A percentile compares a stretch with the other conserved stretches of the same genome.
Evolutionary conservation across 2,113 vertebrate species (phyloP).

Genomic region (Pomatorhinus ruficollis): DNA sequence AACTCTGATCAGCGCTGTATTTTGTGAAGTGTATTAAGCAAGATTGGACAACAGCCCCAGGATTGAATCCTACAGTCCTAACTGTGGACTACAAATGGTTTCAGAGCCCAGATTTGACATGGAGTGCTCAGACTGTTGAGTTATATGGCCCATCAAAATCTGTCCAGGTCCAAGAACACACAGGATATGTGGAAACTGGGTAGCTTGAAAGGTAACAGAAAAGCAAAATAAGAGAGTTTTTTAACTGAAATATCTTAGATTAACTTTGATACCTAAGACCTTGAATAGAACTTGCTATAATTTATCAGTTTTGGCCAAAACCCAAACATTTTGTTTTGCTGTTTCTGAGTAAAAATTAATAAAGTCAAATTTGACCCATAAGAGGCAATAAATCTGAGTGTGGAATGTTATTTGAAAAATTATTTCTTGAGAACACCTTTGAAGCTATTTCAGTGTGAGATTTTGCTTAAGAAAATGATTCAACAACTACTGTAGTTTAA

Average conservation of each 20-base stretch:
- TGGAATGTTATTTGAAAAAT: background rate
- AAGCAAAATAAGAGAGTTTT: background rate
- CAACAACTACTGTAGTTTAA: background rate
- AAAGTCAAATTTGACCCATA: background rate
- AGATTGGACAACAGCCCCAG: rapidly evolving
- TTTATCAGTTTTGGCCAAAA: background rate
- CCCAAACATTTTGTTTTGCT: background rate
- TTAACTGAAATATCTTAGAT: background rate
- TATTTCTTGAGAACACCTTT: background rate
- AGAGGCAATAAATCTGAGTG: background rate
- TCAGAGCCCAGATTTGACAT: background rate
- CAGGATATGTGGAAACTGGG: background rate
- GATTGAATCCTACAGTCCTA: background rate
- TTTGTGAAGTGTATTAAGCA: background rate
- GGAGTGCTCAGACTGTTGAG: background rate
- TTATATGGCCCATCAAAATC: background rate
- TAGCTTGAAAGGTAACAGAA: background rate
- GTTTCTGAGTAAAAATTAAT: background rate
- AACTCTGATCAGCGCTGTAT: background rate
- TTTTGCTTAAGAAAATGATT: background rate
- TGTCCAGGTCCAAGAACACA: background rate
- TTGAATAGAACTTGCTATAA: background rate
- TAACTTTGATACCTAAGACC: background rate
- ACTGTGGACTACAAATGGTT: background rate
- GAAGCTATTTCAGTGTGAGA: background rate